Percentiles rank a stretch among this genome's conserved stretches.
These are phyloP conservation scores for Drosophila stalkeri DNA, from an alignment of 2,888 invertebrate genomes.

Conservation along the genomic window DNA sequence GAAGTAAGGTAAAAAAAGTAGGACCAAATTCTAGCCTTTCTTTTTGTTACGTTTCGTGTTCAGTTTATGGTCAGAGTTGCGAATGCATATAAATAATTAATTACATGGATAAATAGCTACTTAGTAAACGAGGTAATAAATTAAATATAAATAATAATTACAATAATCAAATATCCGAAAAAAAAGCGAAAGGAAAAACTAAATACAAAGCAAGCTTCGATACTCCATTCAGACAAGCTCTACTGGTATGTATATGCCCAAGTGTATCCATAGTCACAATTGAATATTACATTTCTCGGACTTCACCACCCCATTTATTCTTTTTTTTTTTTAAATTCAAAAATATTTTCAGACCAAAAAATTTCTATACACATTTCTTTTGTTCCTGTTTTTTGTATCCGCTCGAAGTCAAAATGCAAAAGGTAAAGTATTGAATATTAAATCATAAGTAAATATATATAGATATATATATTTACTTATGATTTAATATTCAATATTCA, in stretches of 20 bases:
- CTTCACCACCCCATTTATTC: not conserved
- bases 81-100: constrained; percentile 4
- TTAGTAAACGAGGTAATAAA: not conserved
- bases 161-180: not conserved
- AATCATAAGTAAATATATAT: not conserved
- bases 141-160: not conserved
- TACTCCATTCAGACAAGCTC: not conserved
- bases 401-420: not conserved
- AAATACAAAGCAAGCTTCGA: not conserved
- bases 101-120: not conserved
- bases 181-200: not conserved
- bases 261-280: rapidly evolving
- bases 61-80: not conserved
- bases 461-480: not conserved
- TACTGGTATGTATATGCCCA: not conserved
- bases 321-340: not conserved
- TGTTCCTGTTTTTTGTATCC: not conserved
- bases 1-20: no score
- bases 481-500: no score
- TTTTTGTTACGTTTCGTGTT: not conserved
- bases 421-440: not conserved
- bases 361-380: not conserved
- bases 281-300: not conserved
- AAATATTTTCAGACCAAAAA: not conserved
- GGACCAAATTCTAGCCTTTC: not conserved